A percentile compares a stretch with the other conserved stretches of the same genome.
Evolutionary conservation across 2,888 invertebrate genomes (phyloP).

Genomic region (Heterodera filipjevi): DNA sequence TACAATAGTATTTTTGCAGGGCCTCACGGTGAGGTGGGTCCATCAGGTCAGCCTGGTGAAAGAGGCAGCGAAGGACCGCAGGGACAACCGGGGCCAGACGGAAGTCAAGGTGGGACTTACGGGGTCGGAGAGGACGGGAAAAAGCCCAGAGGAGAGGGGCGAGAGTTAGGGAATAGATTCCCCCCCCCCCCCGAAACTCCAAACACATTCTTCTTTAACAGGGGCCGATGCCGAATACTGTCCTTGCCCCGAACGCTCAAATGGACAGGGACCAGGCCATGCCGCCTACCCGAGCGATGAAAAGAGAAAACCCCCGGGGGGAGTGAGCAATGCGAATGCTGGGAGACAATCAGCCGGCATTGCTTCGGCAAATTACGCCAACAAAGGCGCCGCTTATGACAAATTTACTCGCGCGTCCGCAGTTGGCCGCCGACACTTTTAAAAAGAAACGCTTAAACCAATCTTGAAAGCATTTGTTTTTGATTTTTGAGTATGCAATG

Average conservation of each 20-base stretch:
- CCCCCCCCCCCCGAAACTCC: too few relatives aligned
- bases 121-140: neutral
- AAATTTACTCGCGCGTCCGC: conserved; percentile 46
- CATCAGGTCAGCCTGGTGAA: conserved; percentile 42
- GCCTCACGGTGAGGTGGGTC: conserved; percentile 33
- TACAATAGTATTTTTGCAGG: conserved; percentile 31
- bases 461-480: neutral
- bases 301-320: neutral
- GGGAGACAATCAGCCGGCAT: neutral
- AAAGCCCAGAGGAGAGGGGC: too few relatives aligned
- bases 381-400: conserved; percentile 41
- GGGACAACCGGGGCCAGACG: conserved; percentile 51
- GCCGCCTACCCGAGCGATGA: neutral
- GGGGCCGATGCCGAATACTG: conserved; percentile 48
- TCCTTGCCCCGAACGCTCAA: conserved; percentile 43
- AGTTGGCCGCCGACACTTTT: conserved; percentile 45
- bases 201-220: conserved; percentile 14
- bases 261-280: conserved; percentile 20
- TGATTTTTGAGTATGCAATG: too few relatives aligned
- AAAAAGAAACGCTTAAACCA: conserved; percentile 6
- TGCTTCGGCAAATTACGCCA: neutral
- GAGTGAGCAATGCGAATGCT: neutral
- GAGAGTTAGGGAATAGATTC: too few relatives aligned
- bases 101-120: conserved; percentile 37
- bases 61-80: conserved; percentile 49